Base-by-base conservation (phyloP, 1,140 invertebrate genomes). In the Apocrypta bakeri region DNA sequence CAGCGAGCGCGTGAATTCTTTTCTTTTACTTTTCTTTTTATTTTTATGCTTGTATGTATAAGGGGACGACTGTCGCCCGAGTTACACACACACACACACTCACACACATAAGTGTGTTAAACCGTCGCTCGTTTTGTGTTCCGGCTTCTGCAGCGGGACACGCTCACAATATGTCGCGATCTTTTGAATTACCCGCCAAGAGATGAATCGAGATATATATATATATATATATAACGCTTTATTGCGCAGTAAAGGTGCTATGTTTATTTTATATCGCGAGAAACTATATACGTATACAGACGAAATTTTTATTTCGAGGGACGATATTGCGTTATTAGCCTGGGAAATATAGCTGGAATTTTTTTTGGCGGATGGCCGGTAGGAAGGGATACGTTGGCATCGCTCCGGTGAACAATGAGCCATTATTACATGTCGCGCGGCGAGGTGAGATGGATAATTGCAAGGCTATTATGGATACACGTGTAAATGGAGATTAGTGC, bases 181-280 rank as follows among this genome's bases (percentile, higher is more conserved):
- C 72, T 63, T 81, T 81, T 81, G 79, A 81, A 81, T 81, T 48
- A 40, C 29, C 63, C 79, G 21, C 31, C 63, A 29, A 48, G 77
- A 71, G 68, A 79, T 79, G 68, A 79, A 79, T 79, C 69, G 77
- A 68, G 71, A 56, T 63, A 56, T 73, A 29, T 81, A 73, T 80
- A 73, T 80, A n/a, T n/a, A n/a, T 80, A 69, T 64, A 40, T 25
- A 3, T n/a, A 6, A 31, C 63, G 75, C 64, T 27, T 24, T 2
- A 9, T 2, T 9, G 3, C 33, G 33, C 33, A 9, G 33, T 2
- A 37, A 72, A 75, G 80, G 80, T 81, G 80, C 80, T 64, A 81
- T 68, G 72, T 81, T 81, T 81, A 74, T 66, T 56, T 56, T 56
- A 3, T n/a, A n/a, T 56, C n/a, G 48, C 48, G n/a, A 56, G n/a